These are phyloP conservation scores for Heliconius hortense DNA, from an alignment of 2,888 invertebrate genomes.

Conservation along the genomic window DNA sequence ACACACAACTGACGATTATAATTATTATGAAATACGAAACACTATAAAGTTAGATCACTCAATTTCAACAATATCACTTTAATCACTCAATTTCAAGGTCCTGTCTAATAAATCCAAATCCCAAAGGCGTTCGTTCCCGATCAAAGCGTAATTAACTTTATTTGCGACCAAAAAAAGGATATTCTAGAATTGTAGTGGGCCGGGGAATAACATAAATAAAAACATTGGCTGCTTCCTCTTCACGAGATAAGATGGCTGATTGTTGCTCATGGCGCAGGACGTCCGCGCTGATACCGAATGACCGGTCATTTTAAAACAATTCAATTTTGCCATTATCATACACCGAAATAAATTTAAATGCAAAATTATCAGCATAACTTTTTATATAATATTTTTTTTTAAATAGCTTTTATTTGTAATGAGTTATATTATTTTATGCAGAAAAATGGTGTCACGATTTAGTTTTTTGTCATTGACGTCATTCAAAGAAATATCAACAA, in stretches of 20 bases:
- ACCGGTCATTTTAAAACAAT: conserved; percentile 62
- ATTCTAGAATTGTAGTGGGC: conserved; percentile 66
- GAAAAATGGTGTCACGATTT: neutral
- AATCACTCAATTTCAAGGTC: conserved; percentile 25
- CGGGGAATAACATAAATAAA: conserved; percentile 68
- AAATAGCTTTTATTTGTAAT: neutral
- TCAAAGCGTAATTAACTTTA: conserved; percentile 48
- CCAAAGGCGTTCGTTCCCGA: conserved; percentile 49
- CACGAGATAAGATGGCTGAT: conserved; percentile 58
- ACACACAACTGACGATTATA: neutral
- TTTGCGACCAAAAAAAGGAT: conserved; percentile 56
- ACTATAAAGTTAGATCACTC: conserved; percentile 28
- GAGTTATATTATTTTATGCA: neutral
- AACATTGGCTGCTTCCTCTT: conserved; percentile 75
- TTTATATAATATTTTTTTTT: conserved; percentile 13
- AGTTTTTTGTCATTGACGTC: neutral
- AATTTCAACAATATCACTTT: conserved; percentile 6
- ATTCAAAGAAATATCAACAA: neutral
- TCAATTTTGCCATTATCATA: conserved; percentile 31
- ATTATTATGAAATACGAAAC: conserved; percentile 1
- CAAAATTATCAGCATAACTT: conserved; percentile 11
- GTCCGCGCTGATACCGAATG: conserved; percentile 72
- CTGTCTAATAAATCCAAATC: neutral
- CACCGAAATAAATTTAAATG: conserved; percentile 25
- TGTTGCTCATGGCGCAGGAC: conserved; percentile 64